These are phyloP conservation scores for Chitala chitala DNA, from an alignment of 2,113 vertebrate genomes.

Conservation along the genomic window DNA sequence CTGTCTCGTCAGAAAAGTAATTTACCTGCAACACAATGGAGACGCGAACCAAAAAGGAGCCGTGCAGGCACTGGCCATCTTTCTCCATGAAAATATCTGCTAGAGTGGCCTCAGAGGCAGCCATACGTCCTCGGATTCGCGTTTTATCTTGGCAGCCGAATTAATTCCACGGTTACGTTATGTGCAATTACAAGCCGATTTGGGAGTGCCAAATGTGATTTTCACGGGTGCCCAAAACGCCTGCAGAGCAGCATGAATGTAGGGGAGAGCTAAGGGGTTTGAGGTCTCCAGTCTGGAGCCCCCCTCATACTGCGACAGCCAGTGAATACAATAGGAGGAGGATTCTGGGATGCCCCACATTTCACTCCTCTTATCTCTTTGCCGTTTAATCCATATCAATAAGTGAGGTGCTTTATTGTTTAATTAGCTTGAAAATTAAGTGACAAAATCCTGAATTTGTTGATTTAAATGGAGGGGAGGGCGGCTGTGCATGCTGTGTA, in stretches of 20 bases:
- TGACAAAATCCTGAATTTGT: constrained; percentile 22
- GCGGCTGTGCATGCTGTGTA: not conserved
- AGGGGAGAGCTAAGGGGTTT: constrained; percentile 12
- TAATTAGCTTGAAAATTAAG: constrained; percentile 28
- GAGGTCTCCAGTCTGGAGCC: not conserved
- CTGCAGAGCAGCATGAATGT: constrained; percentile 7
- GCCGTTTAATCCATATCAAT: constrained; percentile 26
- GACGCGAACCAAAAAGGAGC: constrained; percentile 18
- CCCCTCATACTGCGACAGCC: not conserved
- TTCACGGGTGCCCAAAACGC: constrained; percentile 31
- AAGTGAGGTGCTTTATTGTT: constrained; percentile 10
- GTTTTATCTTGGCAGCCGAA: constrained; percentile 30
- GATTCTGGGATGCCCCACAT: not conserved
- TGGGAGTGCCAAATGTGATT: constrained; percentile 33
- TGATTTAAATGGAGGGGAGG: not conserved
- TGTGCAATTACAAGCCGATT: constrained; percentile 37
- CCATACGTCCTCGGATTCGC: constrained; percentile 28
- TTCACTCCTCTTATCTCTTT: constrained; percentile 14
- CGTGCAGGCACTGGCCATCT: not conserved
- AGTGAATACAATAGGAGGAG: not conserved
- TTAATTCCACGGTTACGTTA: constrained; percentile 35
- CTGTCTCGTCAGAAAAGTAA: constrained; percentile 14
- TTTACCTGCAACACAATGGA: constrained; percentile 15
- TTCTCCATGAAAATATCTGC: constrained; percentile 29
- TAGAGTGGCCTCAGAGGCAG: constrained; percentile 28